Conservation (phyloP, 2,888 invertebrate species). For the Cyclophora punctaria region DNA sequence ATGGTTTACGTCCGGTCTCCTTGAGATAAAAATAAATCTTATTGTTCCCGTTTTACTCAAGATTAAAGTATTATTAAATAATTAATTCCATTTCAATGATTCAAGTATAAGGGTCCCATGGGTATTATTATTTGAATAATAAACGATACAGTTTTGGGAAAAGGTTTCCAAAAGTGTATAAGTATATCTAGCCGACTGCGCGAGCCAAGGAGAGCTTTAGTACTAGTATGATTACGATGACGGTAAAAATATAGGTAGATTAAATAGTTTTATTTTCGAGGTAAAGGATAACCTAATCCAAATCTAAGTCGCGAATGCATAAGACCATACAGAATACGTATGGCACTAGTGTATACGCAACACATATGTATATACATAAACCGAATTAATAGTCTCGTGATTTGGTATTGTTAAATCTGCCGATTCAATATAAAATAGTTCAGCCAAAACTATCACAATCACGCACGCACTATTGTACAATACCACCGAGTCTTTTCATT, state of each 20-base stretch:
- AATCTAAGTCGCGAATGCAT: neutral
- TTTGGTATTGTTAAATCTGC: conserved; percentile 26
- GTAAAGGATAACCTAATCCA: neutral
- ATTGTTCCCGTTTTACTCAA: conserved; percentile 5
- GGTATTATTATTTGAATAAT: too few relatives aligned
- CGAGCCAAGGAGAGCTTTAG: neutral
- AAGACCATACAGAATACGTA: neutral
- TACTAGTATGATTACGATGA: neutral
- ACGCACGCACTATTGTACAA: conserved; percentile 63
- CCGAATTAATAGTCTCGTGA: too few relatives aligned
- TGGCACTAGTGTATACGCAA: too few relatives aligned
- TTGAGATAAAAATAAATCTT: conserved; percentile 8
- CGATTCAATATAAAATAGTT: conserved; percentile 21
- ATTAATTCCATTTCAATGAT: too few relatives aligned
- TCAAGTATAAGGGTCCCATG: too few relatives aligned
- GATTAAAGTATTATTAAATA: neutral
- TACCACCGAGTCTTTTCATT: conserved; percentile 46
- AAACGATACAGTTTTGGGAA: too few relatives aligned
- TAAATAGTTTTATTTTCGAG: neutral
- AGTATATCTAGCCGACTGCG: too few relatives aligned
- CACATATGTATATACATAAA: too few relatives aligned
- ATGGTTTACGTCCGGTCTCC: conserved; percentile 5
- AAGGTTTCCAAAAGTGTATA: too few relatives aligned
- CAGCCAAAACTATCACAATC: conserved; percentile 51
- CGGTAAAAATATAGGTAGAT: conserved; percentile 12